These are phyloP conservation scores for Trichonephila inaurata DNA, from an alignment of 1,140 invertebrate genomes.

Conservation along the genomic window DNA sequence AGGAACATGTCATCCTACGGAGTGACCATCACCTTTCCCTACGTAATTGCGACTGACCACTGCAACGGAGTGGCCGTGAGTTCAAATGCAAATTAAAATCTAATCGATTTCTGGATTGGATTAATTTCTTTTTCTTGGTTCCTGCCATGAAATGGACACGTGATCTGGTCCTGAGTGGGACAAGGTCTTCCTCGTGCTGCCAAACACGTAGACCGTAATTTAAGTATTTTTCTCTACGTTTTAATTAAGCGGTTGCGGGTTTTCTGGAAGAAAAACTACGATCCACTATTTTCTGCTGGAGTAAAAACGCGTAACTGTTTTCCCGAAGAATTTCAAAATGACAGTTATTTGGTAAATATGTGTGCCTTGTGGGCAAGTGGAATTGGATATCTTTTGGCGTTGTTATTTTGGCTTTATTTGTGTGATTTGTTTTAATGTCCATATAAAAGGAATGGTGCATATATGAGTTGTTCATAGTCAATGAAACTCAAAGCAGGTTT, in stretches of 20 bases:
- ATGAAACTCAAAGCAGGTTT: no score
- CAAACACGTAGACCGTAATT: neutral
- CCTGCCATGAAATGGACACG: neutral
- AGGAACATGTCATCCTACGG: neutral
- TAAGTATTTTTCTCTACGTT: neutral
- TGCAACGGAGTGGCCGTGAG: neutral
- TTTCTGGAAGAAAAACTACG: neutral
- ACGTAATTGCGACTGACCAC: neutral
- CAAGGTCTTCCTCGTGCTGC: slow-evolving; percentile 14
- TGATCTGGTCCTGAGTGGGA: neutral
- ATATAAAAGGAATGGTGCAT: no score
- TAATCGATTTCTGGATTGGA: slow-evolving; percentile 23
- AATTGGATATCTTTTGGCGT: no score
- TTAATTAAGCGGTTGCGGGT: neutral
- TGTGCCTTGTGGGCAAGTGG: no score
- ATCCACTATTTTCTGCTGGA: neutral
- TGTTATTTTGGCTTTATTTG: no score
- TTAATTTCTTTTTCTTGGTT: slow-evolving; percentile 8
- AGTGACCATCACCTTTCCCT: slow-evolving; percentile 4
- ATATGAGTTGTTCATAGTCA: no score
- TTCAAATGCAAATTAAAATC: slow-evolving; percentile 12
- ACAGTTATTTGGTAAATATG: no score
- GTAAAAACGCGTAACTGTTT: neutral
- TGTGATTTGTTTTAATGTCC: no score
- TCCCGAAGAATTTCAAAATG: neutral